phyloP scores from a whole-genome alignment of 2,113 vertebrate species.

The Tragelaphus strepsiceros region DNA sequence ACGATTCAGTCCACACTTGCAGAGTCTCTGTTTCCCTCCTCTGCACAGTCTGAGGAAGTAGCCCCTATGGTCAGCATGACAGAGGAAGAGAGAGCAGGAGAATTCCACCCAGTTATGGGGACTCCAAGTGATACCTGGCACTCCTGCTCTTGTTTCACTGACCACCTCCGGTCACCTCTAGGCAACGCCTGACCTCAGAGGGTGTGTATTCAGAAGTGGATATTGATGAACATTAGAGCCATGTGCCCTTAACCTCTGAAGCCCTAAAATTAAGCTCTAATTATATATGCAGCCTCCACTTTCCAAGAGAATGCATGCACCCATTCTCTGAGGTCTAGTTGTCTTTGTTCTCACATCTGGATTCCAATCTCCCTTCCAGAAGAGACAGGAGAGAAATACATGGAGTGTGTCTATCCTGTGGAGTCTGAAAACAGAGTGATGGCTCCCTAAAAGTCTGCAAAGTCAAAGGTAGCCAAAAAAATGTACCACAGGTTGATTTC shows the following conservation, averaged over 20 bases:
- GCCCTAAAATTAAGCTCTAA: background rate
- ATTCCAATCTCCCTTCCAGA: background rate
- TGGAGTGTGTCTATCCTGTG: background rate
- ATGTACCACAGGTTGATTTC: background rate
- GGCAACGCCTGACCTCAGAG: background rate
- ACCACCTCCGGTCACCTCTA: background rate
- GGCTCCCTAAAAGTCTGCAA: background rate
- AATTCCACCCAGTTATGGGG: background rate
- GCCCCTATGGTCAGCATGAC: too few relatives aligned
- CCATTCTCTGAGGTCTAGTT: background rate
- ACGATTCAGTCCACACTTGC: background rate
- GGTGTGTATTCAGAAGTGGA: background rate
- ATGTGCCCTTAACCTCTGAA: background rate
- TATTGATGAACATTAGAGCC: background rate
- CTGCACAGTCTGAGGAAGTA: background rate
- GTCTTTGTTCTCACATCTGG: background rate
- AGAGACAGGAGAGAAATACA: background rate
- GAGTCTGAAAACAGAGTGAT: background rate
- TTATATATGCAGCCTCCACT: background rate
- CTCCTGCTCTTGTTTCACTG: background rate
- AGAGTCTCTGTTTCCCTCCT: background rate
- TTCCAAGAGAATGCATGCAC: background rate
- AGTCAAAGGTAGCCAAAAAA: background rate
- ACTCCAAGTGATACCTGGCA: background rate
- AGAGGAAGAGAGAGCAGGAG: background rate